These are phyloP conservation scores for Laupala kohalensis DNA, from an alignment of 1,140 invertebrate genomes.

Conservation along the genomic window DNA sequence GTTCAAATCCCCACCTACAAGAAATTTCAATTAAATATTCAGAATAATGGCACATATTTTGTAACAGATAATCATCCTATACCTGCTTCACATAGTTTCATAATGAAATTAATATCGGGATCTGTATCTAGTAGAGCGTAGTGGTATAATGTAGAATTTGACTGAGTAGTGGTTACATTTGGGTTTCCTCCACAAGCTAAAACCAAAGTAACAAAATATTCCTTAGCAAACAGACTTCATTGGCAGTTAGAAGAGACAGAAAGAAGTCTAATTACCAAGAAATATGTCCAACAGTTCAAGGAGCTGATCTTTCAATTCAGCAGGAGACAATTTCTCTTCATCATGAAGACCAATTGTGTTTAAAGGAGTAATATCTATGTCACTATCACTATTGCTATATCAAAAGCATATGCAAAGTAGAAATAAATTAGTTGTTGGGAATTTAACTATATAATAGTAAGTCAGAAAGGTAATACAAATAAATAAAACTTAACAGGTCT, in stretches of 20 bases:
- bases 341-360: neutral
- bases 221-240: neutral
- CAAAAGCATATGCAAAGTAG: neutral
- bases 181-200: slow-evolving; percentile 1
- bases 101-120: neutral
- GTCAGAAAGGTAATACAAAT: neutral
- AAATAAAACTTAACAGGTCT: neutral
- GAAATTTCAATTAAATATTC: neutral
- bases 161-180: neutral
- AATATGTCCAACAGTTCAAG: slow-evolving; percentile 1
- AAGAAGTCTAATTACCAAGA: neutral
- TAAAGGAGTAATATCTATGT: neutral
- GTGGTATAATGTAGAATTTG: slow-evolving; percentile 2
- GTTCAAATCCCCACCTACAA: slow-evolving; percentile 2
- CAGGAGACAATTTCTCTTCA: neutral
- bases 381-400: neutral
- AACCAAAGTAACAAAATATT: neutral
- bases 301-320: neutral
- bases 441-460: neutral
- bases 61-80: neutral
- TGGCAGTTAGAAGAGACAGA: neutral
- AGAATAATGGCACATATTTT: neutral
- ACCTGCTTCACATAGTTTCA: slow-evolving; percentile 6
- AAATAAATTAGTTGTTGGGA: too few species aligned
- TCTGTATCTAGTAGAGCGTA: neutral